Conservation (phyloP, 2,113 vertebrate genomes). For the Upupa epops region DNA sequence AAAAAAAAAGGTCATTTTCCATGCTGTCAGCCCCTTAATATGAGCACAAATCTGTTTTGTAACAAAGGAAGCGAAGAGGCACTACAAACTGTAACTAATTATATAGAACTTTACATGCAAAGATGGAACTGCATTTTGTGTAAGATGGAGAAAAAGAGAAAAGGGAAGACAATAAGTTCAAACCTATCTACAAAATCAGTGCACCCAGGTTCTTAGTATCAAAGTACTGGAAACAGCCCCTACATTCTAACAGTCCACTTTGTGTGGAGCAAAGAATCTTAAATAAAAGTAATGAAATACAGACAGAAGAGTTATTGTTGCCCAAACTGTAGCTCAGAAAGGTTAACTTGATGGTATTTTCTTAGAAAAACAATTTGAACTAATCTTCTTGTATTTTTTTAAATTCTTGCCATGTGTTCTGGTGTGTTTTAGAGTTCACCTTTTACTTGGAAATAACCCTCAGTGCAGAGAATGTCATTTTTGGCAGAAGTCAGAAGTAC, state of each 20-base stretch:
- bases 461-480: neutral
- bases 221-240: neutral
- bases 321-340: neutral
- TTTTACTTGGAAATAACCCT: neutral
- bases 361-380: constrained; percentile 12
- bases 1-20: neutral
- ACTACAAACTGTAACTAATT: neutral
- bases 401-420: neutral
- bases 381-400: neutral
- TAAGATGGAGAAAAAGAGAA: neutral
- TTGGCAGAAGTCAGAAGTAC: neutral
- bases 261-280: neutral
- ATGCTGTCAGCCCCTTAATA: neutral
- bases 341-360: constrained; percentile 5
- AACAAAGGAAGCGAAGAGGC: neutral
- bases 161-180: neutral
- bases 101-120: neutral
- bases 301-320: neutral
- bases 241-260: neutral
- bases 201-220: neutral
- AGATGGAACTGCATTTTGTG: neutral
- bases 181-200: neutral
- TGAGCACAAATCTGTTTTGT: neutral
- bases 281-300: neutral
- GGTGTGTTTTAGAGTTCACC: neutral